Conservation (phyloP, 2,888 invertebrate species). For the Iselma pallidipennis region DNA sequence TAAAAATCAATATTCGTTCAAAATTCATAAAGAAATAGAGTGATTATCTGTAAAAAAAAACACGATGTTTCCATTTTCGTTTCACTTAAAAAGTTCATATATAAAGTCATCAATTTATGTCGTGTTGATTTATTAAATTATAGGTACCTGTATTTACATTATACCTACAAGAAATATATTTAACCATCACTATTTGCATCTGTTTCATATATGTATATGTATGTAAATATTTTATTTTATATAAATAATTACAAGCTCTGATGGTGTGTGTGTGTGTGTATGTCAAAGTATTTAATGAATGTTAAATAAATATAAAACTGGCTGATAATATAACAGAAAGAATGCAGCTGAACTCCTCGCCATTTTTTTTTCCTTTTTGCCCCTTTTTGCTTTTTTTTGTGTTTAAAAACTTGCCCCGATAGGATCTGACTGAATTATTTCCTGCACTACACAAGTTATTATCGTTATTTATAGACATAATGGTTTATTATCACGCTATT, state of each 20-base stretch:
- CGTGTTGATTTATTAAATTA: background rate
- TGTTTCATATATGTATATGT: background rate
- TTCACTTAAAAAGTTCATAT: background rate
- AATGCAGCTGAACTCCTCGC: background rate
- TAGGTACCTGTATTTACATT: background rate
- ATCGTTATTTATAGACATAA: conserved; percentile 44
- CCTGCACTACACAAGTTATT: conserved; percentile 44
- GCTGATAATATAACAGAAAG: background rate
- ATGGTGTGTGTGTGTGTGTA: background rate
- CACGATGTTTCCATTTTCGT: background rate
- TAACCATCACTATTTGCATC: background rate
- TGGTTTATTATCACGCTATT: conserved; percentile 47
- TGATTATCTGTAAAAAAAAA: background rate
- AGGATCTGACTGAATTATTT: conserved; percentile 44
- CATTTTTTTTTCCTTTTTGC: background rate
- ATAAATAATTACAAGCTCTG: background rate
- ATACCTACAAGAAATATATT: no score
- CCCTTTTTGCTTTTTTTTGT: conserved; percentile 14
- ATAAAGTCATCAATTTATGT: conserved; percentile 1
- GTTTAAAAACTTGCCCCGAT: conserved; percentile 37
- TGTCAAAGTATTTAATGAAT: background rate
- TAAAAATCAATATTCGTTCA: background rate
- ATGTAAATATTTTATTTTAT: background rate
- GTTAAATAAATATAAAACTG: background rate
- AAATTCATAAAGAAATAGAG: background rate